Evolutionary conservation across 1,140 invertebrate species (phyloP), one percentile per base, ranked within the genome.

Genomic region (Schlechtendalia chinensis): DNA sequence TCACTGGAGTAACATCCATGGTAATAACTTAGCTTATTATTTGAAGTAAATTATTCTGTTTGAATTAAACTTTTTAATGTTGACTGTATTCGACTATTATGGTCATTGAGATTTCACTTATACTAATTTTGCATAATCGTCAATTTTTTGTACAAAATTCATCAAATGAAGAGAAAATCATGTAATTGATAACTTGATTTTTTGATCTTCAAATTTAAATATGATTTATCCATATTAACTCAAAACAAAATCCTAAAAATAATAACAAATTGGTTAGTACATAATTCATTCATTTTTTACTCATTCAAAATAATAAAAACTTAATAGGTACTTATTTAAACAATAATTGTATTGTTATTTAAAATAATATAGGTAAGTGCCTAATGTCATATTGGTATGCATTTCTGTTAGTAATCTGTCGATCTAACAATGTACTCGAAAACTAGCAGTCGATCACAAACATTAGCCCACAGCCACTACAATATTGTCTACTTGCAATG

Each of bases 21-120:
- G 32, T 47, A 63, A 22, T 59, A 45, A 24, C 1, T 4, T 39
- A 1, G 24, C 32, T 58, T 22, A 39, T 10, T 19, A 17, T 59
- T 59, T 47, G n/a, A 59, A n/a, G 16, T 56, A 45, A 56, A 45
- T 58, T 54, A n/a, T 29, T 54, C 14, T n/a, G 69, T 27, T 47
- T 45, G 32, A 65, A 8, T 1, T 5, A 32, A 53, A 27, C 27
- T 53, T 53, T 69, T 50, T 47, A 45, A 29, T 19, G 89, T 89
- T 90, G 92, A 91, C 86, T 95, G 93, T 58, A 94, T 86, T 85
- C 95, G 93, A 86, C 93, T 94, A 1, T 91, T 93, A 81, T 69
- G 93, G 86, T 93, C 94, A 95, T 32, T 93, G 87, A 8, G 93
- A 94, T 85, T 95, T 96, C 0, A 96, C 93, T 88, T 94, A 94